These are phyloP conservation scores for Tenthredo scrophulariae DNA, from an alignment of 2,888 invertebrate genomes.

Conservation along the genomic window DNA sequence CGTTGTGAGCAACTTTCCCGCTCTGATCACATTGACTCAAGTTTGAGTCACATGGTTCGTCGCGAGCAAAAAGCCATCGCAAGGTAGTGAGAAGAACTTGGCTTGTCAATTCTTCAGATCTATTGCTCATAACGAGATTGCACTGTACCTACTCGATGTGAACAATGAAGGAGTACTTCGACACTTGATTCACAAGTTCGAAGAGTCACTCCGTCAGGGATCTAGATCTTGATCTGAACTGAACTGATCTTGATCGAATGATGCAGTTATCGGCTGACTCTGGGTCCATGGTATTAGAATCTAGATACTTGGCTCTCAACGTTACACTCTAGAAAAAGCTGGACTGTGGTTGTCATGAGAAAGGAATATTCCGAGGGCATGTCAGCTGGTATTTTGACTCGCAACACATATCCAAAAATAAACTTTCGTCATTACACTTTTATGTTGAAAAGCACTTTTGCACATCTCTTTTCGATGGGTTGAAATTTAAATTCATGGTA, in stretches of 20 bases:
- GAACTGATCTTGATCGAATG: neutral
- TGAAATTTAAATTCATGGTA: neutral
- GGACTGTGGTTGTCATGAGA: neutral
- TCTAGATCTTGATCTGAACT: neutral
- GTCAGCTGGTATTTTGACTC: neutral
- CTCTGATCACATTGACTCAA: neutral
- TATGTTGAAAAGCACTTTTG: neutral
- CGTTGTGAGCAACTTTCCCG: neutral
- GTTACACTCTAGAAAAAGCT: neutral
- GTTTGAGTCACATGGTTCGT: neutral
- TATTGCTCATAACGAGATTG: constrained; percentile 4
- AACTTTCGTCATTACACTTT: neutral
- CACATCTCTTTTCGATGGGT: neutral
- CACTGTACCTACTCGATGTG: neutral
- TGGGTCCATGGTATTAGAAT: neutral
- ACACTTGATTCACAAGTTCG: neutral
- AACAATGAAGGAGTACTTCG: neutral
- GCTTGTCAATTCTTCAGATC: neutral
- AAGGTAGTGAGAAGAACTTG: neutral
- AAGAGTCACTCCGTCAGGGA: neutral
- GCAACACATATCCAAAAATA: neutral
- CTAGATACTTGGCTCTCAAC: neutral
- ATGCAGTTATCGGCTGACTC: neutral
- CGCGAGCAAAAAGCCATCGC: neutral
- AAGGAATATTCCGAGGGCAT: neutral